Evolutionary conservation across 2,113 vertebrate genomes (phyloP).

Genomic region (Promerops cafer): DNA sequence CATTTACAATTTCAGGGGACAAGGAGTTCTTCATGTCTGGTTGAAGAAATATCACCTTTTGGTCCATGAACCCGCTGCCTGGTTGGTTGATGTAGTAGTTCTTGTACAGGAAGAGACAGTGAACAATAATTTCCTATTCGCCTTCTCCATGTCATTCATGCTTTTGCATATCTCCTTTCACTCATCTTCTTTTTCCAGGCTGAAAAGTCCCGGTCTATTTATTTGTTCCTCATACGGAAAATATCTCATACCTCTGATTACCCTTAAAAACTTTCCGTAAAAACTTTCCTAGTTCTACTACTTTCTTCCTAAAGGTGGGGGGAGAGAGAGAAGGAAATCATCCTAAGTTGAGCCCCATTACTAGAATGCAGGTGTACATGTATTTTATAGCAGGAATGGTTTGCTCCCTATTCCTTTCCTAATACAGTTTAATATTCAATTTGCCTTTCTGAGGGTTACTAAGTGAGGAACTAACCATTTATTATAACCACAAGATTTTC

Average conservation of each 20-base stretch:
- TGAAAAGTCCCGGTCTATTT: neutral
- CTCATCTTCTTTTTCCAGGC: neutral
- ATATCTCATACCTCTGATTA: neutral
- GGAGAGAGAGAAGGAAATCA: neutral
- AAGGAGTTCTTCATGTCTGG: neutral
- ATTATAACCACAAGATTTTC: neutral
- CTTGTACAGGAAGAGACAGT: neutral
- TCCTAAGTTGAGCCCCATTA: neutral
- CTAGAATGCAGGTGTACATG: neutral
- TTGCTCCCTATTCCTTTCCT: neutral
- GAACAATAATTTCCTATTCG: neutral
- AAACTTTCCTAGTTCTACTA: neutral
- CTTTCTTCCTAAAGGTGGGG: neutral
- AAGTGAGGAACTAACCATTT: neutral
- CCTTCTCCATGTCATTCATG: conserved; percentile 10
- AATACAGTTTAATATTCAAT: neutral
- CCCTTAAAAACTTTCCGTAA: neutral
- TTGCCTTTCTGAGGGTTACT: neutral
- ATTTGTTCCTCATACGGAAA: neutral
- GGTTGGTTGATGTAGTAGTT: neutral
- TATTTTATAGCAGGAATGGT: neutral
- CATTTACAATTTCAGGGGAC: neutral
- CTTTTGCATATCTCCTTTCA: neutral
- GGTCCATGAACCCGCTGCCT: neutral
- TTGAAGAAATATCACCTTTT: neutral